Conservation (phyloP, 2,113 vertebrate genomes). For the Tachysurus vachellii region DNA sequence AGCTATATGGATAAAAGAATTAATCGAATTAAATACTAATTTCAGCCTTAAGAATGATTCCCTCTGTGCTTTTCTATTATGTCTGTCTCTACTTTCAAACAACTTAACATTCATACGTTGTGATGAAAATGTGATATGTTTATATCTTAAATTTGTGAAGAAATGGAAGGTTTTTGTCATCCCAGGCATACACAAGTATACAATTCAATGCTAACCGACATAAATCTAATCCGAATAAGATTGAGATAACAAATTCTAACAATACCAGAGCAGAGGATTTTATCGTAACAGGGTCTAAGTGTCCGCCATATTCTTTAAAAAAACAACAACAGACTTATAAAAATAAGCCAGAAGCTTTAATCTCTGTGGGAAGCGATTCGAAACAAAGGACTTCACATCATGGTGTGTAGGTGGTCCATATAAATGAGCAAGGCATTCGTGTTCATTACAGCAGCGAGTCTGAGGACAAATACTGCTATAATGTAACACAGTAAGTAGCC, state of each 20-base stretch:
- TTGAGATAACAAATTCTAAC: not conserved
- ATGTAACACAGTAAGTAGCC: not conserved
- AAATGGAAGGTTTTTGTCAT: not conserved
- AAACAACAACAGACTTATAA: not conserved
- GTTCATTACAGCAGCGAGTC: not conserved
- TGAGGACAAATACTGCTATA: not conserved
- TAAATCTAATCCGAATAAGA: not conserved
- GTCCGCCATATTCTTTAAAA: not conserved
- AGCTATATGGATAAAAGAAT: not conserved
- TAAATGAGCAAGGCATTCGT: not conserved
- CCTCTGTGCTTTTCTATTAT: not conserved
- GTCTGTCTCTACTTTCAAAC: not conserved
- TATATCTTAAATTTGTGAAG: not conserved
- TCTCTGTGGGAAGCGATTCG: not conserved
- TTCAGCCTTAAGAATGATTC: not conserved
- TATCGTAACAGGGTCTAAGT: not conserved
- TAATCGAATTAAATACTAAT: not conserved
- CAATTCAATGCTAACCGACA: not conserved
- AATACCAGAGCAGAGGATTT: not conserved
- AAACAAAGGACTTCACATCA: not conserved
- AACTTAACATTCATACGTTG: not conserved
- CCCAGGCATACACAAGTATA: not conserved
- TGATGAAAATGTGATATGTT: not conserved
- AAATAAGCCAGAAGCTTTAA: not conserved
- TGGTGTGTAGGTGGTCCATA: not conserved